Base-by-base conservation (phyloP, 1,140 invertebrate species). In the Rhyacophila brunnea region DNA sequence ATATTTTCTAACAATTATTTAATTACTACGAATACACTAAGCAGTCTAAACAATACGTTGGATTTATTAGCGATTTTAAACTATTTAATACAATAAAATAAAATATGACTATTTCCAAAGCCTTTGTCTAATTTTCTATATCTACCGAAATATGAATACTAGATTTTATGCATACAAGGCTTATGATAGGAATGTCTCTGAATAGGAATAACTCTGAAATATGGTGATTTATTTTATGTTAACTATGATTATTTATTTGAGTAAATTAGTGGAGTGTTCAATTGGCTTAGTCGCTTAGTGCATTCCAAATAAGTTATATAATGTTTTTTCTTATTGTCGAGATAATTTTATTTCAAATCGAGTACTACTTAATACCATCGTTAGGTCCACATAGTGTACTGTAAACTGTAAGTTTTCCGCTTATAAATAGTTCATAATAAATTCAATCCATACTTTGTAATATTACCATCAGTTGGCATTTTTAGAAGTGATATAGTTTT, bases 401-500 rank as follows among this genome's bases (percentile, higher is more conserved):
- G 3, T 28, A 28, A 28, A 28, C 23, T 28, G 9, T 45, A 17
- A 45, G 43, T 45, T 17, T 2, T 45, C 38, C 11, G 38, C 38
- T 45, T 45, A n/a, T n/a, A 6, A 45, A 17, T 45, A 15, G 17
- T 45, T 45, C 7, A 45, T 45, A 28, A 28, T 9, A 9, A 9
- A 28, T 28, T 28, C 23, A 28, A 28, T 28, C 11, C 18, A 45
- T 28, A 28, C 18, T 40, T 19, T 45, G 43, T 20, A 45, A 45
- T 11, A 45, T 17, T 17, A 36, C 2, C 2, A 50, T 15, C 46
- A 44, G 47, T 23, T 45, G 42, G 38, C 40, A 45, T 50, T 44
- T n/a, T 44, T 44, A 23, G 46, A 58, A 19, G 40, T 58, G 47
- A 58, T 58, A 34, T 58, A 58, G 46, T 32, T 18, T 40, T 28